Evolutionary conservation across 2,113 vertebrate genomes (phyloP), one percentile per base, ranked within the genome.

Genomic region (Halichoerus grypus): DNA sequence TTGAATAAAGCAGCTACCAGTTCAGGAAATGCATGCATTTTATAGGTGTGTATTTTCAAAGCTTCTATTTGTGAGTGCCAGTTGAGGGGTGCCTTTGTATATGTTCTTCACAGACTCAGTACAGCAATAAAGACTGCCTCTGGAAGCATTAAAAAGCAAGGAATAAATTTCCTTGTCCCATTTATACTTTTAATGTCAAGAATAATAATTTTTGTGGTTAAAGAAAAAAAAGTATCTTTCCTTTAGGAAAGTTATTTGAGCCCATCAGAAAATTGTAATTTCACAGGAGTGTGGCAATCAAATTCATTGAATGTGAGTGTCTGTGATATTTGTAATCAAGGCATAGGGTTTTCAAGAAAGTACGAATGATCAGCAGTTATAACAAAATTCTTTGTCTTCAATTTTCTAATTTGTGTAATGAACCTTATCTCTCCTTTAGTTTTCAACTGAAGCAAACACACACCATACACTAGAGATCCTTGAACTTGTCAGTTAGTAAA

Each of bases 1-100:
- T 85, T 95, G 98, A 98, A 98, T 97, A 95, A 98, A 98, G 97
- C 97, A 97, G 98, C 97, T 98, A 96, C 97, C 79, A 97, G 22
- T 77, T 95, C 98, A 95, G 96, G 97, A 97, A 97, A 94, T 69
- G 80, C 94, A 72, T 55, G 76, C 42, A 31, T 96, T 97, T 98
- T 95, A 95, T 96, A 90, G 94, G 93, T 88, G 81, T 39, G 15
- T 69, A 55, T 65, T 98, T 97, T 90, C 95, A 96, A 97, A 97
- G 94, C 63, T 94, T 84, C 97, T 89, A 71, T 89, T 97, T 88
- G 72, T 87, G 82, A 91, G 67, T n/a, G 63, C 94, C 71, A 46
- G 51, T 42, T 88, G 76, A 97, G 71, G 91, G 76, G 59, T 59
- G 42, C 76, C 97, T 96, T 97, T 97, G 94, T 90, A 39, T 76